phyloP scores from a whole-genome alignment of 2,113 vertebrate genomes.

The Ciconia boyciana region DNA sequence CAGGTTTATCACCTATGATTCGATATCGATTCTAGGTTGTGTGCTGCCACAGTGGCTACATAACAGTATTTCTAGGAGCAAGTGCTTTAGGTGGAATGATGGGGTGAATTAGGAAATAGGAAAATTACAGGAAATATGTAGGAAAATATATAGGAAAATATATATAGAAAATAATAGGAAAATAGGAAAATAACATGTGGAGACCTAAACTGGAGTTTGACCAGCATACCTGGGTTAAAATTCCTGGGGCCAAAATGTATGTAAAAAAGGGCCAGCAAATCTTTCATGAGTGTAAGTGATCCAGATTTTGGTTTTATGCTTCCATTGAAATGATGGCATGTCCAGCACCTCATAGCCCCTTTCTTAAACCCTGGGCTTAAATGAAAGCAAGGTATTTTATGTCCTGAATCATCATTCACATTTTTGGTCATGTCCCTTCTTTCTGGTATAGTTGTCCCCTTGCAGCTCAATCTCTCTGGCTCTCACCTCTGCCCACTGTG shows the following conservation, averaged over 20 bases:
- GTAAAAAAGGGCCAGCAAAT: neutral
- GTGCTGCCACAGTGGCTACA: neutral
- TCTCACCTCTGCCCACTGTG: neutral
- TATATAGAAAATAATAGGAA: no score
- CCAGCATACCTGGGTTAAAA: constrained; percentile 11
- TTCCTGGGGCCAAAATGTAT: neutral
- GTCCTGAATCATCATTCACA: neutral
- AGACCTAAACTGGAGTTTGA: neutral
- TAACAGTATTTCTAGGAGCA: neutral
- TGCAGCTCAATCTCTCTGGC: neutral
- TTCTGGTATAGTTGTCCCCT: neutral
- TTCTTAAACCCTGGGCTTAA: neutral
- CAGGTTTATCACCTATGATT: neutral
- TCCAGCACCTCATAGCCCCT: neutral
- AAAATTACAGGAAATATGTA: no score
- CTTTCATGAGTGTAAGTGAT: neutral
- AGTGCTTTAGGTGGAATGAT: neutral
- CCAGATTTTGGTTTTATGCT: neutral
- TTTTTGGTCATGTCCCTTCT: neutral
- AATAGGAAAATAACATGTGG: neutral
- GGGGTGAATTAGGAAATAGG: neutral
- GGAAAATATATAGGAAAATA: no score
- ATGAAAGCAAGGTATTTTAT: neutral
- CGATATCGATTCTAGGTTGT: neutral
- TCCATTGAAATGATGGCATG: neutral